Evolutionary conservation across 2,888 invertebrate genomes (phyloP).

Genomic region (Platyscelio sp.): DNA sequence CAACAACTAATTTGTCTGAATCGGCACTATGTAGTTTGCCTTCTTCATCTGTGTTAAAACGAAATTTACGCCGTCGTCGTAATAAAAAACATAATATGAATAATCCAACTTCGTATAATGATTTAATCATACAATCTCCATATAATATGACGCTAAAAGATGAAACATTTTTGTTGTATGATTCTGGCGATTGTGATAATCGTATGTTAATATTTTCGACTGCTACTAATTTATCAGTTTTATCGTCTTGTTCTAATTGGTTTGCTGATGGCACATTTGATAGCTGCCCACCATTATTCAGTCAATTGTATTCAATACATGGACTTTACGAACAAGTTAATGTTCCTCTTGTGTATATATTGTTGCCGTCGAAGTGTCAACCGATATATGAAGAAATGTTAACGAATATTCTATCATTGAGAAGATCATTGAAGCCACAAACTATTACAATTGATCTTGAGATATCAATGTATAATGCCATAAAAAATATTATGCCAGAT

Average conservation of each 20-base stretch:
- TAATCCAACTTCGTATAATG: neutral
- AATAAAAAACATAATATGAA: neutral
- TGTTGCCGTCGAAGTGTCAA: neutral
- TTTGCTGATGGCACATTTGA: constrained; percentile 5
- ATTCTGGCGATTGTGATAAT: neutral
- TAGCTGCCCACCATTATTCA: neutral
- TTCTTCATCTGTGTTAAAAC: neutral
- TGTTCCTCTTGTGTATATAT: neutral
- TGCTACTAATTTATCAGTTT: neutral
- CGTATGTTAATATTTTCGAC: neutral
- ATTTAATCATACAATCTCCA: neutral
- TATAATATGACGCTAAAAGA: neutral
- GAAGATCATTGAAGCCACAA: neutral
- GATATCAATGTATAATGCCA: constrained; percentile 3
- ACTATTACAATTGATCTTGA: constrained; percentile 16
- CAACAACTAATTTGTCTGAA: neutral
- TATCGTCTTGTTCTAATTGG: neutral
- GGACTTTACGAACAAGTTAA: neutral
- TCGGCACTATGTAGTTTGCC: neutral
- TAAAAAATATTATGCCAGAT: neutral
- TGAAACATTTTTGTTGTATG: neutral
- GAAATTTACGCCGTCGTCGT: neutral
- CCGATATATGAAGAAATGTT: neutral
- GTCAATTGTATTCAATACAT: neutral
- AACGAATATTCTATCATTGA: neutral